Conservation (phyloP, 2,888 invertebrate species). For the Buathra laborator region DNA sequence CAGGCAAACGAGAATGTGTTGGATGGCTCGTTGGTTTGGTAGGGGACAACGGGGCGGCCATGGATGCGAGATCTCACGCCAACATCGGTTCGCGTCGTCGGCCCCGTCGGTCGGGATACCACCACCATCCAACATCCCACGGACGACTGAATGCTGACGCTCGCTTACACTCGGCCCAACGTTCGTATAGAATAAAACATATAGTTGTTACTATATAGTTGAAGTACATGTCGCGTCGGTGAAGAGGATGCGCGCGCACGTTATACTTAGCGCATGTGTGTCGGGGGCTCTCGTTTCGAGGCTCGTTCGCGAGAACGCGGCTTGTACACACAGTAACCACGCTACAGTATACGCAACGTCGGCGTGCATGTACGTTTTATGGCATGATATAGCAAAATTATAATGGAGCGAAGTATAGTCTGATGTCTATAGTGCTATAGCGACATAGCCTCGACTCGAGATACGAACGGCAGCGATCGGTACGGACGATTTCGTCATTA, state of each 20-base stretch:
- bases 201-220: not conserved
- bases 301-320: conserved; percentile 35
- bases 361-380: conserved; percentile 58
- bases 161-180: conserved; percentile 58
- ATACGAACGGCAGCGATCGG: not conserved
- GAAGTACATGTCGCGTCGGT: conserved; percentile 12
- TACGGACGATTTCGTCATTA: not conserved
- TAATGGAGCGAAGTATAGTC: conserved; percentile 52
- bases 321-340: not conserved
- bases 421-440: not conserved
- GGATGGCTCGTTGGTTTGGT: not conserved
- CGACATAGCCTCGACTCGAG: not conserved
- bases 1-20: conserved; percentile 12
- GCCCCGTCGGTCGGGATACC: conserved; percentile 57
- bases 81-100: conserved; percentile 48
- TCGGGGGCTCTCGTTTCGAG: conserved; percentile 18
- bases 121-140: conserved; percentile 64
- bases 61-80: conserved; percentile 67
- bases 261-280: conserved; percentile 55
- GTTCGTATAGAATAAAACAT: conserved; percentile 34
- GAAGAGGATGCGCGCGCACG: conserved; percentile 59
- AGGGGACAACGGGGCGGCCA: conserved; percentile 49
- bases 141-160: conserved; percentile 69
- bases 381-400: conserved; percentile 60
- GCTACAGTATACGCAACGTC: not conserved